Percentiles rank a stretch among this genome's conserved stretches.
These are phyloP conservation scores for Ectropis grisescens DNA, from an alignment of 1,140 invertebrate genomes.

Conservation along the genomic window DNA sequence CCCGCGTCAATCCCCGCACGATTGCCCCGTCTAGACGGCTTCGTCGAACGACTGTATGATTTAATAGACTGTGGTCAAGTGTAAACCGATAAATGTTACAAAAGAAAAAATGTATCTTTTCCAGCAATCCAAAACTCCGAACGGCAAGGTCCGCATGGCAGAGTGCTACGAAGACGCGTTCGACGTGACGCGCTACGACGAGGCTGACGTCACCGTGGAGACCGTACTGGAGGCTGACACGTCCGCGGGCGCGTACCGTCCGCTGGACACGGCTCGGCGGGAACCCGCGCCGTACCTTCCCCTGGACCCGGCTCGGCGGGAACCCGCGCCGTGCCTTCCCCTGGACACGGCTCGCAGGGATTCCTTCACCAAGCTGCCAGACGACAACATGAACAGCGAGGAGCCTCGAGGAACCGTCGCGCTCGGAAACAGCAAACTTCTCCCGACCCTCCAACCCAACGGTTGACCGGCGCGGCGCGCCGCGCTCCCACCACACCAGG, in stretches of 20 bases:
- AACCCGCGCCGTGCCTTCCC: no score
- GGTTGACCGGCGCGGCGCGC: constrained; percentile 28
- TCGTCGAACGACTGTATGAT: no score
- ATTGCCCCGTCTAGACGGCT: no score
- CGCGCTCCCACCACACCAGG: constrained; percentile 29
- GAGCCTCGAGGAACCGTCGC: constrained; percentile 23
- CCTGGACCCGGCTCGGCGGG: no score
- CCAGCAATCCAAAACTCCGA: constrained; percentile 51
- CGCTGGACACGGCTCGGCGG: no score
- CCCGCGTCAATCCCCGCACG: no score
- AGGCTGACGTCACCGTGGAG: constrained; percentile 39
- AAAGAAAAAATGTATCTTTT: background rate
- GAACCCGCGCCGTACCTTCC: no score
- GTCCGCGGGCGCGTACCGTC: no score
- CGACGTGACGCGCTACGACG: constrained; percentile 52
- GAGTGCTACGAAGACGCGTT: constrained; percentile 27
- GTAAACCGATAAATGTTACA: no score
- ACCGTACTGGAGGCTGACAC: constrained; percentile 33
- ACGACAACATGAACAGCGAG: constrained; percentile 59
- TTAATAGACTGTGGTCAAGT: no score
- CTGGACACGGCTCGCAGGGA: no score
- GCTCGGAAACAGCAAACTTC: constrained; percentile 41
- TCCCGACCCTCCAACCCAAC: constrained; percentile 53
- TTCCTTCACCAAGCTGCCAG: constrained; percentile 44
- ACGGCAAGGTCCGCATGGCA: constrained; percentile 36